Evolutionary conservation across 2,888 invertebrate genomes (phyloP), one percentile per base, ranked within the genome.

Genomic region (Andrena praecox): DNA sequence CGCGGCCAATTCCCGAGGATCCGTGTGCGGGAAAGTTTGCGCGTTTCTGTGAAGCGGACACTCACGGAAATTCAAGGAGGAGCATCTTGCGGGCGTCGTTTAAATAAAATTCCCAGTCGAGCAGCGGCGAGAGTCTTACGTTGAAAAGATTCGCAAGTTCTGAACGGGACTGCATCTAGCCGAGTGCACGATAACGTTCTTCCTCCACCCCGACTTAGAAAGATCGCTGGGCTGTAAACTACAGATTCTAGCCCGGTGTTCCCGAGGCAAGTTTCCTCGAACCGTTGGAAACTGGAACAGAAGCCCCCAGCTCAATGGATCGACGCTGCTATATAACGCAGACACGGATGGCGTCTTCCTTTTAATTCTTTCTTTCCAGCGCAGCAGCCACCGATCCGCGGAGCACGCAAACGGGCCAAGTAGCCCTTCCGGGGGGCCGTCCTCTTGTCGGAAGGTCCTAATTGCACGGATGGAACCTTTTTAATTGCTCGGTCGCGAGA

Each of bases 401-500:
- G 20, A 16, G 8, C 42, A 50, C 50, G 56, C 71, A 78, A 86
- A 69, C 77, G 68, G 75, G 73, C 60, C 76, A 68, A 86, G 87
- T 79, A 72, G 35, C 54, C 60, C 42, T 77, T 62, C 24, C 64
- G 20, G 24, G 56, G 16, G 52, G 27, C 20, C 20, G 52, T 52
- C 20, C 52, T 24, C 56, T 56, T 27, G 42, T 12, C 59, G 78
- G 27, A 75, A 77, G 64, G 27, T 82, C 77, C 75, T 85, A 85
- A 88, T 88, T 87, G 85, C 78, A 33, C 80, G 74, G 62, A 66
- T 77, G 80, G 63, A 77, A 83, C 77, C 80, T 82, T 82, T 88
- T 87, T 88, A 87, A 88, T 88, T 87, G 84, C 84, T 79, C 78
- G 71, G 66, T 83, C 52, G 79, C 56, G 70, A 77, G 67, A 8